Base-by-base conservation (phyloP, 1,140 invertebrate species). In the Venustaconcha ellipsiformis region DNA sequence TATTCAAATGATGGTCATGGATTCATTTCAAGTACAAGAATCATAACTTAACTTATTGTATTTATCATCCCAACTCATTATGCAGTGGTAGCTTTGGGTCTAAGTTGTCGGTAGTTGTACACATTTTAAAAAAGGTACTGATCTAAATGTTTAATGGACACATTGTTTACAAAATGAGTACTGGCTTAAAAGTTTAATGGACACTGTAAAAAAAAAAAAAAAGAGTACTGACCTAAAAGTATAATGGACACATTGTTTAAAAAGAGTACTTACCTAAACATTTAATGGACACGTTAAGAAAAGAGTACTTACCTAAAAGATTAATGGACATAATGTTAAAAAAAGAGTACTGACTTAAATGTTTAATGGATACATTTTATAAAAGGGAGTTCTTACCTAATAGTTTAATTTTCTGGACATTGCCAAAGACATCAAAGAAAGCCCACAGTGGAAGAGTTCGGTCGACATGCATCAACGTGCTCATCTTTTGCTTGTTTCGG, bases 341-440 rank as follows among this genome's bases (percentile, higher is more conserved):
- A 26, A 14, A 26, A 26, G 2, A 30, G 26, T 30, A 30, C 26
- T 30, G 1, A 30, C 26, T 4, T 30, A 30, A 30, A 30, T 3
- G 26, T 30, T 30, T 30, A 2, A 30, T 12, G 1, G n/a, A 67
- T 18, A 65, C 65, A 66, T 55, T 66, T 66, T 66, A 66, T 18
- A 30, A 13, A 48, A 8, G 18, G 55, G 23, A 30, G 26, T 30
- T 30, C 26, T 87, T 85, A 91, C 92, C 94, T 56, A 96, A 87
- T 81, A 95, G 92, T 78, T 94, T 92, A 14, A 99, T 94, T 81
- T 95, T 94, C 84, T 95, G 94, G 2, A 97, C 98, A 73, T 95
- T 96, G 0, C 97, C 97, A 85, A 98, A 99, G 0, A 99, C 94
- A 88, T 99, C 97, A 74, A 99, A 95, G 89, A 99, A 98, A 2